Percentiles rank a stretch among this genome's conserved stretches.
Conservation (phyloP, 1,140 invertebrate genomes). For the Scaptomyza montana region DNA sequence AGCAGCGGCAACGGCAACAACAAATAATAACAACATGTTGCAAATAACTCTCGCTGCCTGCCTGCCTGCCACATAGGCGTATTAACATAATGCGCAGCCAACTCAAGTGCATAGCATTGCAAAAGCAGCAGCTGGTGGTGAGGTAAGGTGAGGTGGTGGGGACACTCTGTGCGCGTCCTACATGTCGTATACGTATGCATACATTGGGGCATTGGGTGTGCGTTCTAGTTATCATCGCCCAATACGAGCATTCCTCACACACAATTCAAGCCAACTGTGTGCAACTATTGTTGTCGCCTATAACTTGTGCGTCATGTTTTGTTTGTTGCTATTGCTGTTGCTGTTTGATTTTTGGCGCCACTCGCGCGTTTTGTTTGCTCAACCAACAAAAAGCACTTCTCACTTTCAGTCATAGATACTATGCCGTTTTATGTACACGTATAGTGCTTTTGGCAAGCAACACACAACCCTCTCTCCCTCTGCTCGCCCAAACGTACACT, state of each 20-base stretch:
- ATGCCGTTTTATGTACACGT: slow-evolving; percentile 30
- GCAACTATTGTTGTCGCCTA: slow-evolving; percentile 52
- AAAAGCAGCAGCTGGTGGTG: background rate
- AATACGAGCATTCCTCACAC: slow-evolving; percentile 19
- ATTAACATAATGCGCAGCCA: slow-evolving; percentile 80
- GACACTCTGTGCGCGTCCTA: slow-evolving; percentile 27
- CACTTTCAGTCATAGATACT: slow-evolving; percentile 60
- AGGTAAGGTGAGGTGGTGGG: background rate
- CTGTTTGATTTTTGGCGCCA: slow-evolving; percentile 58
- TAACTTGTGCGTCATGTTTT: slow-evolving; percentile 45
- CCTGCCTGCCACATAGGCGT: slow-evolving; percentile 49
- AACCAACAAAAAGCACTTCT: slow-evolving; percentile 62
- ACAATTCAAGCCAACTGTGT: background rate
- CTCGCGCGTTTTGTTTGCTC: slow-evolving; percentile 54
- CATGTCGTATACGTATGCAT: slow-evolving; percentile 57
- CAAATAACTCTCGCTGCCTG: slow-evolving; percentile 39
- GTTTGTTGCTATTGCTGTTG: slow-evolving; percentile 29
- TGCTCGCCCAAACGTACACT: slow-evolving; percentile 22
- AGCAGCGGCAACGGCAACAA: slow-evolving; percentile 45
- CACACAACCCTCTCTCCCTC: slow-evolving; percentile 3
- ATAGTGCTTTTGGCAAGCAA: slow-evolving; percentile 33
- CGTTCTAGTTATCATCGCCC: slow-evolving; percentile 29
- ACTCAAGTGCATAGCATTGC: slow-evolving; percentile 59
- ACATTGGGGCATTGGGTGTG: slow-evolving; percentile 49
- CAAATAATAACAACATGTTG: slow-evolving; percentile 53